phyloP scores from a whole-genome alignment of 2,888 invertebrate genomes.

The Athalia rosae region DNA sequence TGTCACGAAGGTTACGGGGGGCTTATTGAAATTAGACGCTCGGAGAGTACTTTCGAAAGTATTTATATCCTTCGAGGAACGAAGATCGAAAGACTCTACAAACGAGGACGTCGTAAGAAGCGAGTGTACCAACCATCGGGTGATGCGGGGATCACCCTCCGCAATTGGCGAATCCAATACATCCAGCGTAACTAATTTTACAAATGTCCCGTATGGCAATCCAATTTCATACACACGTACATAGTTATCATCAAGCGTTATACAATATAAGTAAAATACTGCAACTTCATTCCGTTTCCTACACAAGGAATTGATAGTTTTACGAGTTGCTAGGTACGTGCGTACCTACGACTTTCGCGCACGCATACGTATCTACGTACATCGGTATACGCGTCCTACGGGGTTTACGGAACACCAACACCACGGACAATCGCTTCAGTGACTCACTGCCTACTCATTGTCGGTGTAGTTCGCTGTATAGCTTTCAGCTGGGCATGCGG shows the following conservation, averaged over 20 bases:
- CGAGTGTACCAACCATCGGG: neutral
- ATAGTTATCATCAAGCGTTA: neutral
- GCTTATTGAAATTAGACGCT: too few species aligned
- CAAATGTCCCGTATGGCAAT: conserved; percentile 44
- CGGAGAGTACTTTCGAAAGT: too few species aligned
- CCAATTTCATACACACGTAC: neutral
- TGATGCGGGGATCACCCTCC: conserved; percentile 40
- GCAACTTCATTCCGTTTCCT: neutral
- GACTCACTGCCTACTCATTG: conserved; percentile 3
- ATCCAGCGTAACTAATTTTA: conserved; percentile 52
- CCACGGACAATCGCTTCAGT: neutral
- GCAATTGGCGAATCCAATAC: conserved; percentile 51
- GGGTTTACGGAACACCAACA: neutral
- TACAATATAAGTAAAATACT: too few species aligned
- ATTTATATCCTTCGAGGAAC: too few species aligned
- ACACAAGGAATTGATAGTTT: neutral
- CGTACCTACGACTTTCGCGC: too few species aligned
- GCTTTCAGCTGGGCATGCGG: neutral
- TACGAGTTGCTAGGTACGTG: too few species aligned
- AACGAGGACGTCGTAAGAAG: too few species aligned
- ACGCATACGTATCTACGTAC: too few species aligned
- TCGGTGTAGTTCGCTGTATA: neutral
- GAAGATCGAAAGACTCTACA: too few species aligned
- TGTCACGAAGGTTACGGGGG: too few species aligned
- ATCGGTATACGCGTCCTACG: too few species aligned